Base-by-base conservation (phyloP, 1,140 invertebrate species). In the Tetramorium alpestre region DNA sequence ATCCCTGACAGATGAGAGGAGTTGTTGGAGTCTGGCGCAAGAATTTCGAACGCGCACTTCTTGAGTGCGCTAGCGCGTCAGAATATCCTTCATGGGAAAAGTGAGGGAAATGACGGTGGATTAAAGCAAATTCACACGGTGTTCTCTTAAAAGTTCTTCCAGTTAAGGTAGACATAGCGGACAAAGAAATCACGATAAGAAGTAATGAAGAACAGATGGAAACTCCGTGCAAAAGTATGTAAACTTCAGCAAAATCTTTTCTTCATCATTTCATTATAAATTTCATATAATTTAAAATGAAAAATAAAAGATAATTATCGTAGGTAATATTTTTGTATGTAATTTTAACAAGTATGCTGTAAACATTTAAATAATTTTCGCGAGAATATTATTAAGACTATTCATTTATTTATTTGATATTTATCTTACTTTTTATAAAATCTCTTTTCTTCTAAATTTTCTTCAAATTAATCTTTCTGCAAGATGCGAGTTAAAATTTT, bases 1-100 rank as follows among this genome's bases (percentile, higher is more conserved):
- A 41, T 51, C 49, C n/a, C 11, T 22, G 22, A 60, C 28, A 28
- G 81, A 58, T 73, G 64, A 73, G 22, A 18, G 11, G 72, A 58
- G 49, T 18, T 47, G 4, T n/a, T 49, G 41, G 38, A 51, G 70
- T 73, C 67, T 73, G 62, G 33, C 72, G 75, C 87, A 87, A 85
- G 80, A 89, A 89, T 88, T 88, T 78, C 64, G 49, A 62, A 28
- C 58, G 58, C 49, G 70, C 28, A 25, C 38, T 89, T 85, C 75
- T 89, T 54, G 65, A 88, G 25, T 88, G 49, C 33, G 38, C 51
- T 44, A 33, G 70, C 47, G 38, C 49, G 16, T 16, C 54, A 11
- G 70, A 84, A 84, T 69, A 54, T 56, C 25, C 56, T 28, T 38
- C 41, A 41, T 28, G 65, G 13, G 56, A 38, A 82, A 87, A 87